These are phyloP conservation scores for Leucophenga maculata DNA, from an alignment of 2,888 invertebrate genomes.

Conservation along the genomic window DNA sequence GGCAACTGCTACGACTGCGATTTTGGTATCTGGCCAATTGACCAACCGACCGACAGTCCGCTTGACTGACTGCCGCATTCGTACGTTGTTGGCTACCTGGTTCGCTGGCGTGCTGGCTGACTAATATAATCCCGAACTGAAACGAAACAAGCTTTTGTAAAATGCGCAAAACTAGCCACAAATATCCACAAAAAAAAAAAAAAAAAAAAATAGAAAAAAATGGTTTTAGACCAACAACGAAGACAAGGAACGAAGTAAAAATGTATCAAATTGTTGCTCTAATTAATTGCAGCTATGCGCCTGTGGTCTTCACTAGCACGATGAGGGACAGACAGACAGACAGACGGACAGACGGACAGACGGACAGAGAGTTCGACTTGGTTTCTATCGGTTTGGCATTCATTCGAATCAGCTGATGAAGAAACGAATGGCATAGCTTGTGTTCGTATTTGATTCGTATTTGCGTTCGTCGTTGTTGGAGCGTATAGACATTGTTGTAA, in stretches of 20 bases:
- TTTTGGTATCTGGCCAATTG: not conserved
- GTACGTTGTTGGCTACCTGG: too few species aligned
- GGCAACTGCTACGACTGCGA: too few species aligned
- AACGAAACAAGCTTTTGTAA: slow-evolving; percentile 10
- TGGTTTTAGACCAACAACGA: not conserved
- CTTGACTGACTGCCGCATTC: not conserved
- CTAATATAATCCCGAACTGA: slow-evolving; percentile 6
- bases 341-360: slow-evolving; percentile 1
- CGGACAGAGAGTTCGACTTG: not conserved
- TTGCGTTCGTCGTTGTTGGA: not conserved
- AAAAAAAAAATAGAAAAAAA: slow-evolving; percentile 7
- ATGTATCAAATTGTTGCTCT: slow-evolving; percentile 22
- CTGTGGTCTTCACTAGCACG: not conserved
- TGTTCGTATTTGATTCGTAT: not conserved
- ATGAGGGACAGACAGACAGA: not conserved
- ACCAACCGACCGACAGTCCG: not conserved
- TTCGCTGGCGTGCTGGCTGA: too few species aligned
- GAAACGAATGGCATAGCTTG: not conserved
- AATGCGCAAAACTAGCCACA: not conserved
- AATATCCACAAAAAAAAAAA: slow-evolving; percentile 5
- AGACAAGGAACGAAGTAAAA: slow-evolving; percentile 19
- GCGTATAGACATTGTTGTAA: not conserved
- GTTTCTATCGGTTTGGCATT: not conserved
- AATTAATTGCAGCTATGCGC: slow-evolving; percentile 25
- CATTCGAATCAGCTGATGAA: not conserved